These are phyloP conservation scores for Astyanax mexicanus DNA, from an alignment of 2,797 vertebrate species.

Conservation along the genomic window DNA sequence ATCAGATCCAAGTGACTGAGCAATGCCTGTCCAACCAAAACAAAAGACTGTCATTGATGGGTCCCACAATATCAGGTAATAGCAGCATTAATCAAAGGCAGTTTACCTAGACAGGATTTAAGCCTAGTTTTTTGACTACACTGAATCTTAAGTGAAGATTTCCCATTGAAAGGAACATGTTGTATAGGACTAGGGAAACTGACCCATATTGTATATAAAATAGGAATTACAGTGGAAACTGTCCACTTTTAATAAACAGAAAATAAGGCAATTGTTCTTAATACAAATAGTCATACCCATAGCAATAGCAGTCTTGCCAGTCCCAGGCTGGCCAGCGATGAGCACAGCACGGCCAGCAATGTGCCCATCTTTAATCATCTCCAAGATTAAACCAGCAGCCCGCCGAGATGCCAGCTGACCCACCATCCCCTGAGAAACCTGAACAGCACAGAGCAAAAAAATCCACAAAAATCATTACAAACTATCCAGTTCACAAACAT, in stretches of 20 bases:
- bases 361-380: constrained; percentile 96
- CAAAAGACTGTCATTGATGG: background rate
- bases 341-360: constrained; percentile 91
- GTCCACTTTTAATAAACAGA: background rate
- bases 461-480: no score
- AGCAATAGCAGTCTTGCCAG: constrained; percentile 93
- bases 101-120: no score
- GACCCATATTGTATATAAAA: no score
- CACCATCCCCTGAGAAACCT: constrained; percentile 97
- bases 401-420: constrained; percentile 93
- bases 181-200: no score
- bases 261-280: background rate
- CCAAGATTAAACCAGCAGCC: constrained; percentile 90
- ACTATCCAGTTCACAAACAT: no score
- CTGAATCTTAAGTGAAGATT: no score
- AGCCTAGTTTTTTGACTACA: no score
- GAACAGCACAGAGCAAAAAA: background rate
- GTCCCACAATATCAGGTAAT: background rate
- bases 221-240: no score
- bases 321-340: constrained; percentile 92
- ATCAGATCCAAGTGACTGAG: constrained; percentile 88
- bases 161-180: no score
- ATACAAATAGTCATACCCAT: constrained; percentile 83
- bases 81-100: no score
- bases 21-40: constrained; percentile 81